Conservation (phyloP, 2,888 invertebrate genomes). For the Thecophora atra region DNA sequence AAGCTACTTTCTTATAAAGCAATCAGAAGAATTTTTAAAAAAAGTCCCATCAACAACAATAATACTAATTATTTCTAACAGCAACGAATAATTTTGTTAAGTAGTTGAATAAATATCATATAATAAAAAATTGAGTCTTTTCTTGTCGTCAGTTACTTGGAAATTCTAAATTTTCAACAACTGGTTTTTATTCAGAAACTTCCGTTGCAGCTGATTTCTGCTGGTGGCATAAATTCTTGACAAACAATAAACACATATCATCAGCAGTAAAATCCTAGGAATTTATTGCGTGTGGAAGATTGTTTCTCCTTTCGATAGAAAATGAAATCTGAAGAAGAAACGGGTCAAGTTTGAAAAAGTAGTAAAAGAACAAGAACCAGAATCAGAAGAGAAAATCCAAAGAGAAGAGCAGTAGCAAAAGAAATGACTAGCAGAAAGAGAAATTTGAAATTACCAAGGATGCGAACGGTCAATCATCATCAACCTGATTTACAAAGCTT, state of each 20-base stretch:
- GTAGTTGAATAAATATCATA: neutral
- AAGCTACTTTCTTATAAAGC: neutral
- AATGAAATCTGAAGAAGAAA: slow-evolving; percentile 35
- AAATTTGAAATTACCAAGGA: neutral
- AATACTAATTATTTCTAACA: neutral
- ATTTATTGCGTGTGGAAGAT: neutral
- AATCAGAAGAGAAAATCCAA: neutral
- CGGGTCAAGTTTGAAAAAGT: slow-evolving; percentile 21
- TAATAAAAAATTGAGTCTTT: slow-evolving; percentile 29
- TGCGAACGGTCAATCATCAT: no score
- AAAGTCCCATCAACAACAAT: no score
- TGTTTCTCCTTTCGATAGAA: slow-evolving; percentile 31
- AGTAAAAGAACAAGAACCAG: neutral
- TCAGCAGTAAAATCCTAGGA: slow-evolving; percentile 10
- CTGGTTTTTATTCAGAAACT: slow-evolving; percentile 17
- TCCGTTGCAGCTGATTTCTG: slow-evolving; percentile 4
- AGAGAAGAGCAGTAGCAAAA: neutral
- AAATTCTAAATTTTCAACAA: slow-evolving; percentile 40
- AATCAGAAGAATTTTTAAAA: neutral
- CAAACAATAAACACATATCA: neutral
- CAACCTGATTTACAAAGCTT: no score
- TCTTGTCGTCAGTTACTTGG: slow-evolving; percentile 15
- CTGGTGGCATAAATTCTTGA: slow-evolving; percentile 10
- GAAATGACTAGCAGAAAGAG: neutral
- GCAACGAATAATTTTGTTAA: neutral